Evolutionary conservation across 2,888 invertebrate species (phyloP), one percentile per base, ranked within the genome.

Genomic region (Blastobasis lacticolella): DNA sequence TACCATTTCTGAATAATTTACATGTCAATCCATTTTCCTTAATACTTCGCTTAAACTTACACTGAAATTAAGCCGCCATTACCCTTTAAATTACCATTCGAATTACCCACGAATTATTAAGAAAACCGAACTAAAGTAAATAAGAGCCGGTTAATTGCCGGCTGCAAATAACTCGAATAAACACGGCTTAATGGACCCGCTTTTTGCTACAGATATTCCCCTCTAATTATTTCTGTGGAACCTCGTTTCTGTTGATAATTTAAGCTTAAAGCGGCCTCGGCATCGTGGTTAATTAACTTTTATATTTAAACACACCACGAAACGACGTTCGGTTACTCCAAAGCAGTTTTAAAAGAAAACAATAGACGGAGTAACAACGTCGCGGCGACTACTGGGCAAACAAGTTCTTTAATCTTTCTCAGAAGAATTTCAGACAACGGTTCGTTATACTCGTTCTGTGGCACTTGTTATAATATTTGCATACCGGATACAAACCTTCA

Each of bases 271-370:
- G 54, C 47, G 49, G 49, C 57, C 55, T 54, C 57, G 51, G 55
- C 49, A 36, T 23, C 23, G 50, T 38, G 59, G 61, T 64, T 65
- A 70, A 75, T 74, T 72, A 71, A 68, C 63, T 60, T 69, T 72
- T 73, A 73, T 62, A 64, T 71, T 67, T 64, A 23, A 68, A 63
- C 67, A 54, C 53, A 62, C 63, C 52, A 59, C 56, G 61, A 58
- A 55, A 54, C 53, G 60, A 66, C 70, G 66, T 75, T 63, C 52
- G 62, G 64, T 73, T 69, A 67, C 73, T 54, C 49, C 51, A 50
- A 23, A 57, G 52, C 57, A 55, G 54, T 55, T 52, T 52, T 60
- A 45, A 46, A 57, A 51, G 49, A 52, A 49, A 55, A 52, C 52
- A 51, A 55, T 53, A 51, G 23, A 23, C 23, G 23, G 23, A 23